Base-by-base conservation (phyloP, 2,113 vertebrate genomes). In the Synchiropus splendidus region DNA sequence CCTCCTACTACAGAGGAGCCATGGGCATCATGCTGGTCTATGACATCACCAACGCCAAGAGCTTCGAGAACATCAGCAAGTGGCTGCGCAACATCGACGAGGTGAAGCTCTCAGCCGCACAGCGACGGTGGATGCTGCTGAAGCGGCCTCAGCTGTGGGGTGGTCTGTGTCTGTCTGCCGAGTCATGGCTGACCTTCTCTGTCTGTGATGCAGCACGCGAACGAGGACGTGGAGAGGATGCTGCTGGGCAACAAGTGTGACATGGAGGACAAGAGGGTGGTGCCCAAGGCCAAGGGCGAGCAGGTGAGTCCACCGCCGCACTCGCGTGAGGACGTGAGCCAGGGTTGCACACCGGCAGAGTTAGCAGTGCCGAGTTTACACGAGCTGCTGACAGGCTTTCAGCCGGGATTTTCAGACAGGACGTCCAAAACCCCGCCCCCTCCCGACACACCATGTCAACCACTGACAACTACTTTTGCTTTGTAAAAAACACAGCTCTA, bases 11-110 rank as follows among this genome's bases (percentile, higher is more conserved):
- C 89, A 86, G 95, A 76, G 95, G 95, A 36, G 95, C 95, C 77
- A 98, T 98, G 95, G 95, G 94, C 54, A 98, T 98, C 83, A 97
- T 98, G 95, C 87, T 98, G 74, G 95, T 98, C 37, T 98, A 98
- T 44, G 94, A 98, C 87, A 98, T 98, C 87, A 94, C 92, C 75
- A 98, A 98, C 31, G 91, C 89, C 81, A 98, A 98, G 89, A 98
- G 95, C 87, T 98, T 98, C 35, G 94, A 98, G 77, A 98, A 98
- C 90, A 98, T 98, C 90, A 98, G 95, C 90, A 98, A 97, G 80
- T 98, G 95, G 95, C 90, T 98, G 70, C 84, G 95, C 80, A 98
- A 98, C 86, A 98, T 98, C 39, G 95, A 98, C 5, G 95, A 98
- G 92, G 95, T 98, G 66, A 84, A 86, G 40, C 18, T 16, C 14